Evolutionary conservation across 53 echinoderm and acorn worm genomes (phyloP), one percentile per base, ranked within the genome.

Genomic region (Apostichopus leukothele): DNA sequence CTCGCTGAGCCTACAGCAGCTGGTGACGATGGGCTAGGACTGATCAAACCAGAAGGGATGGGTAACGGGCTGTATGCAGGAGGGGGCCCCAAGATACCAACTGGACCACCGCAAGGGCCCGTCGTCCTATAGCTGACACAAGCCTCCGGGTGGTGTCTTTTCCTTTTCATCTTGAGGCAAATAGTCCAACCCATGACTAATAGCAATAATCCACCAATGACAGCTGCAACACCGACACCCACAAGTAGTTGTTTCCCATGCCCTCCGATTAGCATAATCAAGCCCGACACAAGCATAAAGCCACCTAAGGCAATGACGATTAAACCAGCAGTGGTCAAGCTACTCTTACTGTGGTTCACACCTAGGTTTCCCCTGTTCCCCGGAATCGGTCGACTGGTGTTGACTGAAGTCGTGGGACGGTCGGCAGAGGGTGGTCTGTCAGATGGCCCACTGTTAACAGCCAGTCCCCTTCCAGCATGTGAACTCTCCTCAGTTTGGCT

Each of bases 221-320:
- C 61, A 7, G 85, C 66, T 25, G 85, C 63, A 5, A 85, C 85
- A 9, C 85, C 85, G 4, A 85, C 27, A 21, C 25, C 63, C 9
- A 67, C 66, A 50, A 85, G 66, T 67, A 85, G 50, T 67, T 10
- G 4, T 85, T 50, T 14, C 68, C 68, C 6, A 85, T 22, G 39
- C 9, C 85, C 85, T 9, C 85, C 67, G 13, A 85, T 50, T 21
- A 85, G 85, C 85, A 85, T 85, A 12, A 63, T 67, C 20, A 85
- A 23, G 39, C 85, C 85, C 22, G 67, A 85, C 14, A 85, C 50
- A 66, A 85, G 67, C 16, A 85, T 16, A 50, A 85, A 66, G 14
- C 66, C 67, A 25, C 67, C 85, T 4, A 85, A 71, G 5, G 85
- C 57, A 63, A 85, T 67, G 67, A 85, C 85, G 67, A 85, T 60